A percentile compares a stretch with the other conserved stretches of the same genome.
phyloP scores from a whole-genome alignment of 1,140 invertebrate species.

The Belonocnema kinseyi region DNA sequence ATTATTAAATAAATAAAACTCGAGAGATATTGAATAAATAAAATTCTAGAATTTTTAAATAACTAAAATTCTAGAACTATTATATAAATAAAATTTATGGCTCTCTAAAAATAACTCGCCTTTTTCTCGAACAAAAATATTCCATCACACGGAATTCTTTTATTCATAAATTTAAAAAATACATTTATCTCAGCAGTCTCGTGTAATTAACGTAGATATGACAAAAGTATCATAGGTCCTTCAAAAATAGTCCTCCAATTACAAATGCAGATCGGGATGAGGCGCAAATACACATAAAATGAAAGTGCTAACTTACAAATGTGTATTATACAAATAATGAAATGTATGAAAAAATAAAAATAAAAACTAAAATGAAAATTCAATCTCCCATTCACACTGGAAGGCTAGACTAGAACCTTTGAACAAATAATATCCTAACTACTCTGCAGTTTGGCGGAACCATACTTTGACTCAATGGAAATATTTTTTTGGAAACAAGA shows the following conservation, averaged over 20 bases:
- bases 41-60: no score
- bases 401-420: constrained; percentile 20
- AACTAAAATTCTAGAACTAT: no score
- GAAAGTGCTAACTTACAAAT: no score
- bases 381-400: background rate
- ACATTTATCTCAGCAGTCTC: constrained; percentile 6
- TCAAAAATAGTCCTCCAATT: background rate
- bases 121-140: background rate
- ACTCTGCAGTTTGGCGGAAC: background rate
- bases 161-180: constrained; percentile 15
- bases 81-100: no score
- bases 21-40: no score
- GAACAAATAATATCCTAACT: background rate
- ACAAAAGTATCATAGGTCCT: constrained; percentile 16
- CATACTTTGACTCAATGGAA: background rate
- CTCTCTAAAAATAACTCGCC: background rate
- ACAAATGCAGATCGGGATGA: background rate
- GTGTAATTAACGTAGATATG: background rate
- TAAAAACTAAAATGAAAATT: no score
- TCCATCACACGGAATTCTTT: background rate
- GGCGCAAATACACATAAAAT: no score
- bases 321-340: no score
- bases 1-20: no score
- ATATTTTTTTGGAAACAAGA: background rate
- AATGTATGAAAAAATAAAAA: no score